These are phyloP conservation scores for Coelopa frigida DNA, from an alignment of 1,140 invertebrate genomes.

Conservation along the genomic window DNA sequence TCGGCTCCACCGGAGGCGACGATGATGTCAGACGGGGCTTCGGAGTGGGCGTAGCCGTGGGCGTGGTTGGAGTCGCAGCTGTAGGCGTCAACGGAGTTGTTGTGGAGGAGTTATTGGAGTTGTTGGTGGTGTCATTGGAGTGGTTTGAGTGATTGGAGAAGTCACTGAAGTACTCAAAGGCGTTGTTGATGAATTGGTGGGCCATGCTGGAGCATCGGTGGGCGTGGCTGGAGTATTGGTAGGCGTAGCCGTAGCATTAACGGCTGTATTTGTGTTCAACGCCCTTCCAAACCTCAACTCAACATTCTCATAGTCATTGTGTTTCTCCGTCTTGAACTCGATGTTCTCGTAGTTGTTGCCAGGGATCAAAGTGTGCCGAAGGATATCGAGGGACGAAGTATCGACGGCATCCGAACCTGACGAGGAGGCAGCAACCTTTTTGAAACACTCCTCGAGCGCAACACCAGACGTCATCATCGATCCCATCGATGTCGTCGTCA, in stretches of 20 bases:
- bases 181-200: no score
- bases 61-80: not conserved
- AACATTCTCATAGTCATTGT: slow-evolving; percentile 40
- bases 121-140: not conserved
- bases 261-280: no score
- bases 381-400: not conserved
- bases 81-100: slow-evolving; percentile 10
- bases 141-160: no score
- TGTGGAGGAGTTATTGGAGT: slow-evolving; percentile 14
- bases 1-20: slow-evolving; percentile 30
- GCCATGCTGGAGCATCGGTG: no score
- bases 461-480: no score
- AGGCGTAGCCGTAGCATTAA: no score
- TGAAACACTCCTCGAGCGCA: slow-evolving; percentile 9
- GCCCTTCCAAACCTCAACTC: slow-evolving; percentile 23
- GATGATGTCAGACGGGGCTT: slow-evolving; percentile 23
- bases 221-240: no score
- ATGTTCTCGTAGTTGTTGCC: slow-evolving; percentile 43
- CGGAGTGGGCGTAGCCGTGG: slow-evolving; percentile 19
- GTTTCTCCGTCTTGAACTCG: slow-evolving; percentile 39
- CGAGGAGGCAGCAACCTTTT: not conserved
- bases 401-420: not conserved
- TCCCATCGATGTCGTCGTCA: not conserved
- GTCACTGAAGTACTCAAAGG: no score
- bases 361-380: slow-evolving; percentile 24